phyloP scores from a whole-genome alignment of 2,113 vertebrate genomes.

The Gymnogyps californianus region DNA sequence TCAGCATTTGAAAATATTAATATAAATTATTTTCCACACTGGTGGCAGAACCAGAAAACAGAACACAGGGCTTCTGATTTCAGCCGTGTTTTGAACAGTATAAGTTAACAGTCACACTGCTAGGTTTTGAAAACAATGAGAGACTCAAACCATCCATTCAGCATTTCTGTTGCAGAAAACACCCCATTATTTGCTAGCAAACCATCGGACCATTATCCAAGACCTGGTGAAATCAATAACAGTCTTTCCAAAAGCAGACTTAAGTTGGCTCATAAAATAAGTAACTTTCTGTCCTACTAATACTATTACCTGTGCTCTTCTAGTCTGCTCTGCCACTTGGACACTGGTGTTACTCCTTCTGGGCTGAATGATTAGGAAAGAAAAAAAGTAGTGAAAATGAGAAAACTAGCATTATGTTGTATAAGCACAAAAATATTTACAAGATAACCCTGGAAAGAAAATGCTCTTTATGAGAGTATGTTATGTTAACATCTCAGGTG shows the following conservation, averaged over 20 bases:
- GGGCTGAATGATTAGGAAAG: conserved; percentile 29
- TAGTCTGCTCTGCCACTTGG: conserved; percentile 74
- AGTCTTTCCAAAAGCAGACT: not conserved
- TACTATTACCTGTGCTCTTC: conserved; percentile 72
- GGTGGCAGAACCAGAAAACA: not conserved
- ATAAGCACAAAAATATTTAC: not conserved
- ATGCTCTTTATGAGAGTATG: not conserved
- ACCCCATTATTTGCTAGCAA: not conserved
- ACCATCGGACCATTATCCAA: not conserved
- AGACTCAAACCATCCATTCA: not conserved
- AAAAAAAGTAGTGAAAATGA: not conserved
- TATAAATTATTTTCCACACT: not conserved
- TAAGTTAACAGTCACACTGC: not conserved
- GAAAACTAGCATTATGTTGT: not conserved
- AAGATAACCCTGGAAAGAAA: not conserved
- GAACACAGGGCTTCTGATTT: not conserved
- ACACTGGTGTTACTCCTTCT: not conserved
- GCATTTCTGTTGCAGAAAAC: not conserved
- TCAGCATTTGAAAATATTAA: not conserved
- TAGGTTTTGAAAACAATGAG: not conserved
- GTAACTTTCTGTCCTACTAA: not conserved
- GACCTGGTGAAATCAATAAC: not conserved
- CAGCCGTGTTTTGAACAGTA: not conserved
- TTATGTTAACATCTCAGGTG: not conserved
- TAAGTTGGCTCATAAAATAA: not conserved